These are phyloP conservation scores for Python bivittatus DNA, from an alignment of 2,113 vertebrate genomes.

Conservation along the genomic window DNA sequence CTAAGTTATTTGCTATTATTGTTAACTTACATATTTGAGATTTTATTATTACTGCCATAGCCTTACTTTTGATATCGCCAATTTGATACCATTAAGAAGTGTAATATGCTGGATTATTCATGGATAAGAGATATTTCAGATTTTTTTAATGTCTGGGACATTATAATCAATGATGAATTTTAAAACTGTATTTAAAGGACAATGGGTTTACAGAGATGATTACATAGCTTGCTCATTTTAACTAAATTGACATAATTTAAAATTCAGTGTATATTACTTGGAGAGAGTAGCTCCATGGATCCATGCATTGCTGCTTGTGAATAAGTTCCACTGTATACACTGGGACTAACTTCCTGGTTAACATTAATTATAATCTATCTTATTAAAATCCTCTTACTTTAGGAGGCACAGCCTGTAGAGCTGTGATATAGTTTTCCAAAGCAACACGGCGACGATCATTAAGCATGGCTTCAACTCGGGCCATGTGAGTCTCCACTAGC, in stretches of 20 bases:
- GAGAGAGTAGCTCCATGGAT: not conserved
- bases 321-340: too few relatives aligned
- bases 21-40: not conserved
- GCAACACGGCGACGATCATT: slow-evolving; percentile 94
- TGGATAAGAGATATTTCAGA: not conserved
- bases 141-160: not conserved
- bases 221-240: not conserved
- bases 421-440: slow-evolving; percentile 94
- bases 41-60: not conserved
- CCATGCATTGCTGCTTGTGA: not conserved
- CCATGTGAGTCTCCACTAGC: slow-evolving; percentile 97
- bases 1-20: not conserved
- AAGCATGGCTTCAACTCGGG: slow-evolving; percentile 93
- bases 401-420: slow-evolving; percentile 86
- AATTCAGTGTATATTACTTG: not conserved
- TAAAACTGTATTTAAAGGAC: not conserved
- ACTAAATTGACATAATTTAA: not conserved
- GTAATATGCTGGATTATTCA: not conserved
- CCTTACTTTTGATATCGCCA: not conserved
- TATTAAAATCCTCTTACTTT: slow-evolving; percentile 66
- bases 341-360: too few relatives aligned
- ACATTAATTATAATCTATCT: not conserved
- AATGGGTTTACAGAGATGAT: not conserved
- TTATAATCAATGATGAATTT: not conserved
- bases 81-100: not conserved